Evolutionary conservation across 1,140 invertebrate genomes (phyloP), one percentile per base, ranked within the genome.

Genomic region (Lepidurus arcticus): DNA sequence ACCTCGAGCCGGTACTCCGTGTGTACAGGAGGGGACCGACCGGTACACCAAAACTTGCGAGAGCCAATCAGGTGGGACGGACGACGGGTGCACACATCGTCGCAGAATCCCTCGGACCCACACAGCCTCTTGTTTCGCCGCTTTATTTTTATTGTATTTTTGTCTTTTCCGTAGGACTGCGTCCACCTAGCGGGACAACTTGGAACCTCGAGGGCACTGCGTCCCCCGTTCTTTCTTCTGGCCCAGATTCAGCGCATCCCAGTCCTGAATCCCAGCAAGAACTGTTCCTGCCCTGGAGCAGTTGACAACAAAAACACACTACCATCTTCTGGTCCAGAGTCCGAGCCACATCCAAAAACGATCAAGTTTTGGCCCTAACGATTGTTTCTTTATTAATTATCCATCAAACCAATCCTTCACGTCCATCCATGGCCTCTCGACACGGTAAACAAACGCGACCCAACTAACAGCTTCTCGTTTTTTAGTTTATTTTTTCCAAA

Each of bases 351-450:
- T 65, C 53, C 53, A 65, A 65, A 65, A 47, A 65, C 34, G 34
- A 65, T n/a, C 53, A 65, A 5, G 21, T n/a, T n/a, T n/a, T 65
- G 7, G 21, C 53, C 53, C 53, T 65, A 34, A 34, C 53, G 16
- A 21, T 13, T 65, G 53, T 65, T 7, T 13, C 9, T n/a, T n/a
- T n/a, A 13, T 65, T 65, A 9, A 9, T 65, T 9, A 1, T 65
- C 8, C 53, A 65, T 65, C 53, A 21, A 65, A 65, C 53, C 53
- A 65, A 65, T 65, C 53, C 53, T 65, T 65, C 53, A 65, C 53
- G 53, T 65, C n/a, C 53, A 65, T 65, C 53, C 53, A 65, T 65
- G 53, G 53, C 53, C 53, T 65, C 53, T 65, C 53, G 53, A 65
- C 53, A 65, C 53, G 53, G n/a, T 65, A 65, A 65, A 65, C 53